A percentile compares a stretch with the other conserved stretches of the same genome.
Conservation (phyloP, 1,140 invertebrate genomes). For the Maniola jurtina region DNA sequence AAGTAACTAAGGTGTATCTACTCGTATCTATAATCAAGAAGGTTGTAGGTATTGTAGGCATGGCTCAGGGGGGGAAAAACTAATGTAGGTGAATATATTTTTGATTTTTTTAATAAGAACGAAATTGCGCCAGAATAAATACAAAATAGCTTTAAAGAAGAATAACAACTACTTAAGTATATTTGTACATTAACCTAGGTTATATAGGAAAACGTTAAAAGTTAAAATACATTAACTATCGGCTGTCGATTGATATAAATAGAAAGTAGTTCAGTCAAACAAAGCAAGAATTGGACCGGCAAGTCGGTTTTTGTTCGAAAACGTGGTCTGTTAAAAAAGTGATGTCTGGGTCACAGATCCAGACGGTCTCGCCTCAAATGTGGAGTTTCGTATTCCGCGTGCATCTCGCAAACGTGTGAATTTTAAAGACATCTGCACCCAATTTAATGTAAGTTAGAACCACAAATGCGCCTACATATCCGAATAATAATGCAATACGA, state of each 20-base stretch:
- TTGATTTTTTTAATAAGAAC: too few species aligned
- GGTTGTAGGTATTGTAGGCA: too few species aligned
- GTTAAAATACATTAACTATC: slow-evolving; percentile 12
- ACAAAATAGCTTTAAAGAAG: not conserved
- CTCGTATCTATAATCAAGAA: too few species aligned
- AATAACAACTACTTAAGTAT: not conserved
- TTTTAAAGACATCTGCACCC: slow-evolving; percentile 28
- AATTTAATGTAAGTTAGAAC: slow-evolving; percentile 39
- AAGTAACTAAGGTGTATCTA: too few species aligned
- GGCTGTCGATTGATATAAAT: slow-evolving; percentile 25
- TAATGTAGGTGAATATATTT: too few species aligned
- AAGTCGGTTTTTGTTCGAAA: slow-evolving; percentile 43
- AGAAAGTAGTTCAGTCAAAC: slow-evolving; percentile 37
- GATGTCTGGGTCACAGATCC: slow-evolving; percentile 47
- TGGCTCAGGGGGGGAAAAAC: too few species aligned
- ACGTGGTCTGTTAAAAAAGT: slow-evolving; percentile 38
- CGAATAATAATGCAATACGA: slow-evolving; percentile 27
- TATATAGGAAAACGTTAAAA: not conserved
- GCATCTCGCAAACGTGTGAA: slow-evolving; percentile 30
- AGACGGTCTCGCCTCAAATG: slow-evolving; percentile 35
- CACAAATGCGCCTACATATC: slow-evolving; percentile 10
- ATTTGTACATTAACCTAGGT: not conserved
- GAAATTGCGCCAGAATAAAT: not conserved
- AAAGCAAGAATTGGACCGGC: slow-evolving; percentile 38
- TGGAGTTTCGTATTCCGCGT: slow-evolving; percentile 26